Evolutionary conservation across 2,113 vertebrate genomes (phyloP).

Genomic region (Toxotes jaculatrix): DNA sequence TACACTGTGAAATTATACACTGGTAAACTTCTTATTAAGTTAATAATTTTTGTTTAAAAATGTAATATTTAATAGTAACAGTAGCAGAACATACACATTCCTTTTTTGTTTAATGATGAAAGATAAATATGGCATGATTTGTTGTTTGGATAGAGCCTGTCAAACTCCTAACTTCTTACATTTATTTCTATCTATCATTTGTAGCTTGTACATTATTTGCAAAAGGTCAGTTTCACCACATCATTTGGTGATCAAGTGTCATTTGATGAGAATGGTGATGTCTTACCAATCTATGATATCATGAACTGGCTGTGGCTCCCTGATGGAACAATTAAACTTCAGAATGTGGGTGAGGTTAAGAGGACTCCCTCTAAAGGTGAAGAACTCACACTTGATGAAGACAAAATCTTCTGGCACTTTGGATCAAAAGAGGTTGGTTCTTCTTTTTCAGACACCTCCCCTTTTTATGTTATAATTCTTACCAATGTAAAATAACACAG

Average conservation of each 20-base stretch:
- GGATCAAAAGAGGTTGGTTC: conserved; percentile 48
- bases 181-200: background rate
- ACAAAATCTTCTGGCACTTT: conserved; percentile 74
- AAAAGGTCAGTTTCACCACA: conserved; percentile 79
- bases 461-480: background rate
- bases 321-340: conserved; percentile 60
- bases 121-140: no score
- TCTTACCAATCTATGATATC: conserved; percentile 78
- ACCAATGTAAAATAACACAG: background rate
- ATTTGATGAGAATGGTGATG: conserved; percentile 80
- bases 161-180: no score
- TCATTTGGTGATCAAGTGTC: conserved; percentile 74
- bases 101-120: no score
- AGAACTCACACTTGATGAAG: conserved; percentile 71
- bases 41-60: no score
- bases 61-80: no score
- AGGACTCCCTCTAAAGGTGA: conserved; percentile 51
- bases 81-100: no score
- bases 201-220: conserved; percentile 76
- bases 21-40: no score
- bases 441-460: background rate
- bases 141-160: no score
- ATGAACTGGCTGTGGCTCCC: conserved; percentile 75
- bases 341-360: conserved; percentile 70
- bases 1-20: no score